phyloP scores from a whole-genome alignment of 2,113 vertebrate genomes.

The Neolamprologus toae region DNA sequence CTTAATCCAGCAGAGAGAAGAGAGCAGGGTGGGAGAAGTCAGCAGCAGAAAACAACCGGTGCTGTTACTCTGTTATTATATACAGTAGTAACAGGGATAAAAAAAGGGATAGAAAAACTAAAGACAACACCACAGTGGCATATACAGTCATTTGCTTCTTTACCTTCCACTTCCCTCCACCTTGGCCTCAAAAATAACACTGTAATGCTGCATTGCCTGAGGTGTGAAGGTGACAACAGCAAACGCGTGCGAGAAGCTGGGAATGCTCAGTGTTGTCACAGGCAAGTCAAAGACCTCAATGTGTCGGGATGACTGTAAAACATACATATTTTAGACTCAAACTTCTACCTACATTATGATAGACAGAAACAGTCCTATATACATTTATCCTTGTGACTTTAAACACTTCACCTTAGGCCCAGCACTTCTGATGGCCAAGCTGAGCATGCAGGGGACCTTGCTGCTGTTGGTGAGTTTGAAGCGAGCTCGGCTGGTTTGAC shows the following conservation, averaged over 20 bases:
- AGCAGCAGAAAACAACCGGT: not conserved
- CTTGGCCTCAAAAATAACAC: slow-evolving; percentile 76
- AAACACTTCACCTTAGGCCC: slow-evolving; percentile 68
- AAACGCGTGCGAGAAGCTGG: slow-evolving; percentile 72
- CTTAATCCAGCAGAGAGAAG: not conserved
- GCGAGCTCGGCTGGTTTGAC: slow-evolving; percentile 71
- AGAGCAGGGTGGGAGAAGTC: not conserved
- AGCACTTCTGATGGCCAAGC: slow-evolving; percentile 64
- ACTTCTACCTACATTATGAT: not conserved
- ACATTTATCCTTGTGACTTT: not conserved
- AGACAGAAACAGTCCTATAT: not conserved
- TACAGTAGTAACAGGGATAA: not conserved
- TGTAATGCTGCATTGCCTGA: slow-evolving; percentile 71
- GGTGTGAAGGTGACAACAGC: slow-evolving; percentile 78
- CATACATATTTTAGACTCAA: not conserved
- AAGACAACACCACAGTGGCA: not conserved
- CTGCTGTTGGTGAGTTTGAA: slow-evolving; percentile 78
- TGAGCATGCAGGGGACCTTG: slow-evolving; percentile 76
- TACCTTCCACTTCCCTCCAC: slow-evolving; percentile 75
- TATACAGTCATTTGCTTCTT: not conserved
- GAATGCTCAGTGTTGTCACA: slow-evolving; percentile 66
- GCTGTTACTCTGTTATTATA: not conserved
- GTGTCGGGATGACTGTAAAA: slow-evolving; percentile 47
- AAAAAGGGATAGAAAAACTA: not conserved
- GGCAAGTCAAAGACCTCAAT: slow-evolving; percentile 75